Evolutionary conservation across 2,113 vertebrate species (phyloP), one percentile per base, ranked within the genome.

Genomic region (Clarias batrachus): DNA sequence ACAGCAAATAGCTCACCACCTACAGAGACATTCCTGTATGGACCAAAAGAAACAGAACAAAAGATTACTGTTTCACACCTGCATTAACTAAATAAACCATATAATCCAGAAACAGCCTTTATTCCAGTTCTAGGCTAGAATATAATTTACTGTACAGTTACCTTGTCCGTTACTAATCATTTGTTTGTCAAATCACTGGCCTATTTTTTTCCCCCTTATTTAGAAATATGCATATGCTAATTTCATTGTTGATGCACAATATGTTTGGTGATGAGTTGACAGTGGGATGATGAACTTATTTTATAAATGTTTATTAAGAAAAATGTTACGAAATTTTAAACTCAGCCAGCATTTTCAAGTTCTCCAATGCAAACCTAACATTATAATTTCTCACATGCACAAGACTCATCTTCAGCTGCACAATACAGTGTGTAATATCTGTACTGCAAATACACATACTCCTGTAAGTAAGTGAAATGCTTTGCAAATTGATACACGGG

Each of bases 1-100:
- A 84, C 59, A 21, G 25, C 17, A 85, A 78, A 85, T 33, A 48
- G 76, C 84, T 80, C 48, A 56, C 84, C 63, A 85, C 76, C 74
- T 79, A 80, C 84, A 79, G 17, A 85, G 25, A 52, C 60, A 68
- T 80, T 79, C 27, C 62, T 3, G 25, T 56, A 66, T 25, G 33
- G 33, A n/a, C 23, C 57, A 66, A 65, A 85, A 66, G n/a, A 52
- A 33, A 4, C 25, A 66, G n/a, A 78, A 85, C 74, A 85, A 63
- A 16, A 27, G 62, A 59, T 54, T 12, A 68, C 62, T n/a, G 84
- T 70, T 57, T 57, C 63, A 57, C 30, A 63, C 41, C 71, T 63
- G 83, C 48, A 25, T 57, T 57, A 27, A 68, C 5, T 66, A 48
- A 79, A 33, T 27, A 59, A 1, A 12, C 33, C 83, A 74, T 23